Conservation (phyloP, 2,888 invertebrate species). For the Boloria euphrosyne region DNA sequence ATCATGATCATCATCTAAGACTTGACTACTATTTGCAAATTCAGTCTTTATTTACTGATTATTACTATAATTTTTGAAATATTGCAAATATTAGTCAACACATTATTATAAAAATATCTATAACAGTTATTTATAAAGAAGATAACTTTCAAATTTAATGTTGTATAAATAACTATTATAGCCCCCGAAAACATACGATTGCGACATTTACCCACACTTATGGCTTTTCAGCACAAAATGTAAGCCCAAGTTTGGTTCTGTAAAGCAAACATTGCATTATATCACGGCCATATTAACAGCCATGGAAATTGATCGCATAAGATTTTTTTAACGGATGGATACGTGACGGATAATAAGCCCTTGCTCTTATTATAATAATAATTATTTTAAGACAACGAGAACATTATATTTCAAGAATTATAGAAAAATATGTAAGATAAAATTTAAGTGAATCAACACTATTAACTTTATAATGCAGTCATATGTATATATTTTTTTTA, state of each 20-base stretch:
- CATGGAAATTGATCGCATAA: conserved; percentile 10
- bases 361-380: background rate
- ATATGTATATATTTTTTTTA: too few species aligned
- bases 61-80: too few species aligned
- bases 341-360: conserved; percentile 13
- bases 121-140: conserved; percentile 13
- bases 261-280: conserved; percentile 19
- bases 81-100: conserved; percentile 9
- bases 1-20: conserved; percentile 14
- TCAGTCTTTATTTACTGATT: background rate
- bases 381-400: background rate
- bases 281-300: conserved; percentile 2
- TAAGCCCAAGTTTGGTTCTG: conserved; percentile 16
- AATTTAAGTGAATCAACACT: too few species aligned
- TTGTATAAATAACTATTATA: conserved; percentile 7
- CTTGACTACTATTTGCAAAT: conserved; percentile 7
- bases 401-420: background rate
- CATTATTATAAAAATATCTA: conserved; percentile 9
- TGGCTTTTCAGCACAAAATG: conserved; percentile 25
- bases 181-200: conserved; percentile 2
- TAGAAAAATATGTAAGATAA: too few species aligned
- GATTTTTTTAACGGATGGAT: conserved; percentile 23
- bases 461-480: too few species aligned
- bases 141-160: background rate
- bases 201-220: conserved; percentile 11